Evolutionary conservation across 1,140 invertebrate species (phyloP), one percentile per base, ranked within the genome.

Genomic region (Agrypnia vestita): DNA sequence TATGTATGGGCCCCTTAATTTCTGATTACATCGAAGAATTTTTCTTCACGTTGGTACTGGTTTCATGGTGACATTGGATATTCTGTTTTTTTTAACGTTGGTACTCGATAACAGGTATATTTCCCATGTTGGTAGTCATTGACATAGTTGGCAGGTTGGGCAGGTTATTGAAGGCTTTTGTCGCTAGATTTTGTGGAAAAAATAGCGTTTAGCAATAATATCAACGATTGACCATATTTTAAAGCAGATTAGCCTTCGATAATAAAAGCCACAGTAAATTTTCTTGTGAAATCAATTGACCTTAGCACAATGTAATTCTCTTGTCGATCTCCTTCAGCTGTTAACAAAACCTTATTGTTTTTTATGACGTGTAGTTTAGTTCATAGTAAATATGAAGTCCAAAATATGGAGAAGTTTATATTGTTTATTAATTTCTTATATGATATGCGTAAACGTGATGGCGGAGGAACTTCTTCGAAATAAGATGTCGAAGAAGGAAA

Each of bases 401-500:
- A 69, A 69, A 69, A 69, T 69, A 47, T 69, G 64, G 64, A 69
- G 44, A 69, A 69, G n/a, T 47, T 44, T 47, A 69, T 44, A 15
- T n/a, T 69, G 44, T n/a, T 9, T 69, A 12, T 69, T 69, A n/a
- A 47, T 47, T 11, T 47, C 44, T n/a, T 69, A n/a, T 17, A 15
- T 55, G 25, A 0, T 73, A 3, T 55, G 17, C 9, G 12, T 47
- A 55, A 25, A 43, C 43, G 19, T 47, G 15, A 11, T 71, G 35
- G 76, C 62, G 53, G 76, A 78, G 10, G 76, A 78, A 25, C 10
- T 67, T 51, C 46, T 25, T 12, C 19, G 51, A 3, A 78, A 35
- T 56, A 49, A 51, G 15, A 78, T 78, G 76, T 56, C 62, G 10
- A 78, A 71, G 46, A 21, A 67, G 25, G 76, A 78, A 69, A 44